Evolutionary conservation across 2,113 vertebrate genomes (phyloP), one percentile per base, ranked within the genome.

Genomic region (Perca flavescens): DNA sequence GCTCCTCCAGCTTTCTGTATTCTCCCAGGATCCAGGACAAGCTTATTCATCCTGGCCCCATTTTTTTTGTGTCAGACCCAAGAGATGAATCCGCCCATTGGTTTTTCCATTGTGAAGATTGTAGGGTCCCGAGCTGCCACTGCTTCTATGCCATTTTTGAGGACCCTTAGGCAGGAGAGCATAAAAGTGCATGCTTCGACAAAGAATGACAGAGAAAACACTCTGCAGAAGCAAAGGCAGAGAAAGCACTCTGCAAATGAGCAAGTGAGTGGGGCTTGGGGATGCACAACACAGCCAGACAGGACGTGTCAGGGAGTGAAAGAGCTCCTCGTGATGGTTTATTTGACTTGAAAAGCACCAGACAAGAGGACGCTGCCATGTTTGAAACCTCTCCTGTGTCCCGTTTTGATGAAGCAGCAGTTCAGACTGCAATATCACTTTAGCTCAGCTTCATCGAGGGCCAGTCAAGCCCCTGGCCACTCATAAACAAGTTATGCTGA

Each of bases 1-100:
- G 3, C 58, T 85, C 82, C 74, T 85, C 17, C 60, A 74, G 74
- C 50, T 70, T 31, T 80, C 63, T 77, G 82, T 74, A 72, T 83
- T 65, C 80, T 86, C 77, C 40, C 0, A 1, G 63, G 84, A 64
- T 74, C 74, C n/a, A 64, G 52, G 22, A 80, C 76, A 71, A 75
- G 36, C 40, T 74, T 34, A 74, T 89, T 85, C 77, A 87, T 86
- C 82, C 69, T 17, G 54, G 53, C 34, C 47, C 73, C 62, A 54
- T 76, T 80, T 65, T 62, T 68, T 73, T 56, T 25, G 52, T 72
- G 76, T 79, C 84, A 76, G 16, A 25, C 25, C 28, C 75, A 21
- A 13, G 61, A 83, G 74, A 83, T 67, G 61, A 73, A 90, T 77
- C 31, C 11, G 36, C 46, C 86, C 66, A 70, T 72, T 77, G 69